Evolutionary conservation across 2,797 vertebrate species (phyloP), one percentile per base, ranked within the genome.

Genomic region (Lophius americanus): DNA sequence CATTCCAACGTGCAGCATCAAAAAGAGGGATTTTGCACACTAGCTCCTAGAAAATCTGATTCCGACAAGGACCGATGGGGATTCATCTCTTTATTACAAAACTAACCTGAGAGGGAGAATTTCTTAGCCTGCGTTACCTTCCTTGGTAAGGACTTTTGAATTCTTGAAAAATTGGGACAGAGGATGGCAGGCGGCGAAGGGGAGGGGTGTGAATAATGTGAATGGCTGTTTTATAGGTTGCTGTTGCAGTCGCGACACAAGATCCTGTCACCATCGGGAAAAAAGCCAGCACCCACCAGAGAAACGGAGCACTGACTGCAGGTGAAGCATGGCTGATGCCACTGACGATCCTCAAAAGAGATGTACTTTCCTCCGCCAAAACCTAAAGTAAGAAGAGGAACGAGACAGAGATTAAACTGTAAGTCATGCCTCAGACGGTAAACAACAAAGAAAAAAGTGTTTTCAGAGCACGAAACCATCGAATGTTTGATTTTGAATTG

Each of bases 301-400:
- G 98, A 96, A 43, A 97, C 93, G 0, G 97, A 97, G 84, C 98
- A 99, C 85, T 97, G 94, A 85, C 95, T 95, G 78, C 98, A 99
- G 85, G 95, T 97, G 88, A 99, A 99, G 87, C 98, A 99, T 0
- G 96, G 92, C 2, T 98, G 97, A 62, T 99, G 98, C 98, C 98
- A 99, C 85, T 99, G 98, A 3, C 97, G 95, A 3, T 99, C 98
- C 90, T 99, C 97, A 6, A 99, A 99, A 38, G 97, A 99, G 92
- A 99, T 97, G 91, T 99, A 99, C 91, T 99, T 99, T 32, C 96
- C 97, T 84, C 97, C 98, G 38, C 98, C 97, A 0, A 99, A 95
- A 64, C 98, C 98, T 99, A 76, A 35, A 0, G 52, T 2, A 51
- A 41, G 37, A 54, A 9, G 14, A 70, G 51, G 5, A 58, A 14